Base-by-base conservation (phyloP, 2,113 vertebrate genomes). In the Psittacara wagleri region DNA sequence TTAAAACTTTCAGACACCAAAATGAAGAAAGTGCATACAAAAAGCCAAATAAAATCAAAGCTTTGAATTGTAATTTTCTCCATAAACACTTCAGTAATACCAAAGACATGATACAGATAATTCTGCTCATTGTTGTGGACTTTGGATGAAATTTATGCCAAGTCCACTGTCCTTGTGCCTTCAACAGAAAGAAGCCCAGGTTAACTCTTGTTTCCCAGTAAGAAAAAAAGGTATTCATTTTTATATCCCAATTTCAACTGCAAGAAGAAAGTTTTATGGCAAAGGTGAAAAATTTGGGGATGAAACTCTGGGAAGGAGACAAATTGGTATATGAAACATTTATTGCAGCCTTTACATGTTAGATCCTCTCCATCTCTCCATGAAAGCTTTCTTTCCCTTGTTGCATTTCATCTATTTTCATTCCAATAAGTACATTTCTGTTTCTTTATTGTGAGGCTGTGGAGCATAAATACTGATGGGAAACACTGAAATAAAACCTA, bases 401-500 rank as follows among this genome's bases (percentile, higher is more conserved):
- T 12, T 68, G 61, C 31, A 81, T 88, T 94, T 93, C 51, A 46
- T 68, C 72, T 83, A 6, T 75, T 73, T 51, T 94, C 55, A 59
- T 93, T 83, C 76, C 85, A 84, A 1, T 72, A 78, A 64, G 9
- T 41, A 68, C 64, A n/a, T 88, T 72, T 68, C 59, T 90, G 29
- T 84, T 90, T 92, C n/a, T 90, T 93, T 91, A n/a, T 73, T 86
- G 73, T 35, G 62, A 80, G 37, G 15, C 80, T 79, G 15, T 64
- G 77, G 88, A 94, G 37, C 69, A 86, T 92, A 93, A 93, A 87
- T 89, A 93, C 52, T 4, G 3, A 70, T 43, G 4, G 7, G 70
- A 73, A 91, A 83, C 49, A 52, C 61, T 88, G 68, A 92, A 95
- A 91, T 84, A 84, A 90, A 93, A 95, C 64, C 88, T 75, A 35